Evolutionary conservation across 2,113 vertebrate genomes (phyloP), one percentile per base, ranked within the genome.

Genomic region (Sinocyclocheilus rhinocerous): DNA sequence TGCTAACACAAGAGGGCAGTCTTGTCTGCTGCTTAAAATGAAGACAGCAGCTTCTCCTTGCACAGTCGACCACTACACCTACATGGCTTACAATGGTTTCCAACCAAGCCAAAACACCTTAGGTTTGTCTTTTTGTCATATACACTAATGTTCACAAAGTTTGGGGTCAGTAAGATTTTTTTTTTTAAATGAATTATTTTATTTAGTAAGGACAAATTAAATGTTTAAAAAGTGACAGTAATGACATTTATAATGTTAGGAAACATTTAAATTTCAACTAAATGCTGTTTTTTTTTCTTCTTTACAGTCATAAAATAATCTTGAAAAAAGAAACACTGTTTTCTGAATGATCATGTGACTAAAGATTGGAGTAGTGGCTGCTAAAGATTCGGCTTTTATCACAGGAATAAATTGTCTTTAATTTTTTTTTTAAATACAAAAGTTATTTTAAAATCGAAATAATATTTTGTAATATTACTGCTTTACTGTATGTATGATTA

Each of bases 1-100:
- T 16, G 16, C 67, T 52, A 84, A 86, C 95, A 95, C 93, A 92
- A 95, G 95, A 93, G 94, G 95, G 94, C 89, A 91, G 93, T 93
- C 90, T 92, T 92, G 94, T 84, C 91, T 91, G 85, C 85, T 85
- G 78, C 89, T 92, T 83, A 22, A 4, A 65, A 45, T 79, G 9
- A 22, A 26, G 10, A 45, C 2, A 4, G 29, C 11, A 8, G 36
- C 18, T 55, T 36, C 26, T 55, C 45, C 7, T 24, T n/a, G 63
- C 33, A 18, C 20, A 59, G 61, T 8, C 6, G 0, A 29, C 15
- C 36, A 48, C 42, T 22, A 39, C 33, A 39, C 18, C 69, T 39
- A 39, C 18, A 22, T 10, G 4, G 48, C 24, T 76, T 18, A 33
- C 52, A 55, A 33, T 52, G 15, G 16, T 77, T 77, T 36, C 18